Base-by-base conservation (phyloP, 1,140 invertebrate genomes). In the Achroia grisella region DNA sequence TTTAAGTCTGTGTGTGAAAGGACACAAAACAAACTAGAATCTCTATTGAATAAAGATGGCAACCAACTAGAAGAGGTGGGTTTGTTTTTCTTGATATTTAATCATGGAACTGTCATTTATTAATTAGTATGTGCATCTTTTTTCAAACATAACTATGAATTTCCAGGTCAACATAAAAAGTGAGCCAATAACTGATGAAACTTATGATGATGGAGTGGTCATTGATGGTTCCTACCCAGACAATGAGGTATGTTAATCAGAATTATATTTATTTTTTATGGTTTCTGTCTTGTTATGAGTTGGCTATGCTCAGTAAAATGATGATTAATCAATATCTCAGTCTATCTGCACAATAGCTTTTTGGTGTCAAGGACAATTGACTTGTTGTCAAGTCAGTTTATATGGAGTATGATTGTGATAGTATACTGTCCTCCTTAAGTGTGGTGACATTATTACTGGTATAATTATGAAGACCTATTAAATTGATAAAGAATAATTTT, bases 1-100 rank as follows among this genome's bases (percentile, higher is more conserved):
- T 89, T 86, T 71, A 89, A 88, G 62, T 64, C 67, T 64, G 68
- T 86, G 36, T 89, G 88, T 76, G 74, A 78, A 58, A 84, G 80
- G 63, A 86, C 87, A 64, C 88, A 89, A 80, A 77, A 72, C 59
- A 89, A 88, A 75, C 65, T 89, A 58, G 71, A 73, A 58, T 71
- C 80, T 66, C 81, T 87, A 74, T 63, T 85, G 60, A 80, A 77
- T 59, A 84, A 77, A 62, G 84, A 86, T 56, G 71, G 72, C 63
- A 74, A 63, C 74, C 69, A 71, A 78, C 77, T 80, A 69, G 83
- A 83, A 78, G 75, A 85, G 79, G 79, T 86, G 64, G 58, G 70
- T 67, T 67, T 64, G 56, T 65, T 69, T 69, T 60, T 70, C 52
- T 68, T 32, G 42, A 62, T 61, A 56, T 67, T 72, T 62, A 41